Base-by-base conservation (phyloP, 2,797 vertebrate genomes). In the Sparus aurata region DNA sequence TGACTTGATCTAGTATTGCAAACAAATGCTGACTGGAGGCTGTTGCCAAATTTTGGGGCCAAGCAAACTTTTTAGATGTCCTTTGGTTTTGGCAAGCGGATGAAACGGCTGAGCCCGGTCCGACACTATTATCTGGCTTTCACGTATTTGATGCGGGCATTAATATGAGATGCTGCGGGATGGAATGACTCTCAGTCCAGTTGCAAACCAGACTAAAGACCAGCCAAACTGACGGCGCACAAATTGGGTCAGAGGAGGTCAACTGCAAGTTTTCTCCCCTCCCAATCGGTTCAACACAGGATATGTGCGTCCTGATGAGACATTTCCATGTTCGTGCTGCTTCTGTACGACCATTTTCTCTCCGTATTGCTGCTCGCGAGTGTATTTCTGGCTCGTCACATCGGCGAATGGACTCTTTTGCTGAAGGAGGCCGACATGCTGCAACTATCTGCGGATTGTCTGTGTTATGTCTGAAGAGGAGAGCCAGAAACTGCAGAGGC, bases 1-100 rank as follows among this genome's bases (percentile, higher is more conserved):
- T 38, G 91, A 85, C 77, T 79, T 65, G 79, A 74, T 85, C 75
- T 50, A 75, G 20, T 77, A 80, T 79, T 22, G 54, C 71, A 65
- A 75, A 82, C 65, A 80, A 82, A 77, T 60, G 57, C 73, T 50
- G 79, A 79, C 69, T 69, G 64, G 64, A 79, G 63, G 60, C 41
- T 20, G 63, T 5, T 77, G 77, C 77, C 84, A 85, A 57, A 57
- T 70, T 75, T 63, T 5, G 11, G 66, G 66, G 41, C 46, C 27
- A 30, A 52, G 71, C 53, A 64, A 58, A 71, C 63, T 80, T 85
- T 80, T 79, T 64, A 74, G 69, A 84, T 78, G 76, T 83, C 78
- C 62, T 50, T 58, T 50, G 65, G 18, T 80, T 84, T 84, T 85
- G 76, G 72, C 69, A 75, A 27, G 46, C 61, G 22, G 50, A 66